Conservation (phyloP, 2,113 vertebrate genomes). For the Tapirus terrestris region DNA sequence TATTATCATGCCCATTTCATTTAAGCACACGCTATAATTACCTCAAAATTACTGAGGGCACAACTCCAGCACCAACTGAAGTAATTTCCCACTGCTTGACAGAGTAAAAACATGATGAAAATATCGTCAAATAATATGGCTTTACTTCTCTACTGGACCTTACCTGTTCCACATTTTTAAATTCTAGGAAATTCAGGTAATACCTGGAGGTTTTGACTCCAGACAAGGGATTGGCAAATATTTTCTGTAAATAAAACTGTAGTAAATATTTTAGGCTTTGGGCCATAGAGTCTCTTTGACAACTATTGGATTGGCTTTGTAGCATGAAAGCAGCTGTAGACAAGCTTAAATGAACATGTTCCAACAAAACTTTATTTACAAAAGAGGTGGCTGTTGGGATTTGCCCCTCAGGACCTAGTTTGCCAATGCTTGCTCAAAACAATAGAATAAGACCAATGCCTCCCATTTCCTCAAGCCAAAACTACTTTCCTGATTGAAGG, state of each 20-base stretch:
- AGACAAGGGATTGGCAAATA: not conserved
- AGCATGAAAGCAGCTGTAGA: not conserved
- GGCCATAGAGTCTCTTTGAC: not conserved
- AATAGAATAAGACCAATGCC: not conserved
- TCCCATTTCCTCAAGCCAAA: not conserved
- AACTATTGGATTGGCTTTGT: not conserved
- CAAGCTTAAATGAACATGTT: not conserved
- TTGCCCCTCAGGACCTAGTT: not conserved
- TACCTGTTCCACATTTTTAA: not conserved
- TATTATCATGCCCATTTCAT: not conserved
- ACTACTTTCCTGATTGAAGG: not conserved
- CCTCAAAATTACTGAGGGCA: not conserved
- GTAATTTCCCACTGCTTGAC: not conserved
- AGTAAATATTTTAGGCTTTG: not conserved
- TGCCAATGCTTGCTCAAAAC: not conserved
- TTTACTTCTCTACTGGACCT: not conserved
- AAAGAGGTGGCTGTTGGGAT: not conserved
- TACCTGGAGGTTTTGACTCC: not conserved
- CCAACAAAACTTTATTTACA: not conserved
- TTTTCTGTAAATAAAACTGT: not conserved
- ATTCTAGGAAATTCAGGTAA: not conserved
- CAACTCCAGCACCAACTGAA: not conserved
- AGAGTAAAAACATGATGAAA: not conserved
- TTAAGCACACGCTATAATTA: not conserved
- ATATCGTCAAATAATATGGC: not conserved